phyloP scores from a whole-genome alignment of 2,888 invertebrate genomes.

The Harpalus rubripes region DNA sequence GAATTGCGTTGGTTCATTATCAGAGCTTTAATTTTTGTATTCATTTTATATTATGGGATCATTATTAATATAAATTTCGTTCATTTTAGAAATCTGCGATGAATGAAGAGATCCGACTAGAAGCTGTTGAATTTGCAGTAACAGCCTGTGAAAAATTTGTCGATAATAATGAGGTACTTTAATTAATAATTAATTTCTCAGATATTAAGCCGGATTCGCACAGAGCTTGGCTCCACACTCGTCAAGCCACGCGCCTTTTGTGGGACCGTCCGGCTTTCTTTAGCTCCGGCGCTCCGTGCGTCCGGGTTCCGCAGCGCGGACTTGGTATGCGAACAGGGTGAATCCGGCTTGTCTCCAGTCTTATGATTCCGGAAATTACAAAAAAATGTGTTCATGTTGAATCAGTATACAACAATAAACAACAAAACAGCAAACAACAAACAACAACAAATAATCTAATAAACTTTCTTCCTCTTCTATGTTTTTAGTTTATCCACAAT shows the following conservation, averaged over 20 bases:
- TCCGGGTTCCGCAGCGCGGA: too few species aligned
- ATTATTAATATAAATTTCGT: slow-evolving; percentile 10
- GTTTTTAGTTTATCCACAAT: neutral
- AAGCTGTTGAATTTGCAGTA: slow-evolving; percentile 93
- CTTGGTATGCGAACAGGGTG: too few species aligned
- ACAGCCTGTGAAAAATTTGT: slow-evolving; percentile 96
- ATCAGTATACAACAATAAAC: too few species aligned
- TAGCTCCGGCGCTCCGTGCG: too few species aligned
- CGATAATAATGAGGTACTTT: slow-evolving; percentile 88
- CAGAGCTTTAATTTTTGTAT: slow-evolving; percentile 67
- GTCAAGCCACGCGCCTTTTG: too few species aligned
- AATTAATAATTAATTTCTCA: neutral
- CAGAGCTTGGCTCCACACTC: neutral
- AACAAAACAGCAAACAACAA: too few species aligned
- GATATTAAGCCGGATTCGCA: neutral
- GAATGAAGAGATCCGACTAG: slow-evolving; percentile 94
- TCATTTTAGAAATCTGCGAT: slow-evolving; percentile 90
- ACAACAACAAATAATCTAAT: neutral
- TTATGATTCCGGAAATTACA: too few species aligned
- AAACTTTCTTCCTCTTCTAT: neutral
- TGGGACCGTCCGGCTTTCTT: neutral
- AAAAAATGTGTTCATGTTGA: too few species aligned
- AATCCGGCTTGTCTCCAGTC: too few species aligned
- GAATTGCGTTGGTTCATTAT: too few species aligned
- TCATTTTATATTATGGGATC: slow-evolving; percentile 68